Percentiles rank a stretch among this genome's conserved stretches.
Evolutionary conservation across 2,797 vertebrate species (phyloP).

Genomic region (Acrocephalus scirpaceus): DNA sequence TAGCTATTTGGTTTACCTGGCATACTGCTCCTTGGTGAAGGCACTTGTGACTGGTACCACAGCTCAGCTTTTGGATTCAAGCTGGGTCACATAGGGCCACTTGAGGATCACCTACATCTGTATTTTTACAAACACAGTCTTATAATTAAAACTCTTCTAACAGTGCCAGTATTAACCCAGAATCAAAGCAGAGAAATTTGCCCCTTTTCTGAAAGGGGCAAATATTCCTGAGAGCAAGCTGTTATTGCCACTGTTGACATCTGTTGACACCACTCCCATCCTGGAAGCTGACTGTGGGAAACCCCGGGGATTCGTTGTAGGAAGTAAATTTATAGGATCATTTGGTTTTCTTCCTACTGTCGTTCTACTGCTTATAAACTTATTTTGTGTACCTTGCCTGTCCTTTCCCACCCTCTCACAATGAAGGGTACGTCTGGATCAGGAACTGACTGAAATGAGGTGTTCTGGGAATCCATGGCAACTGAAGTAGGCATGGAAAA

Average conservation of each 20-base stretch:
- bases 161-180: not conserved
- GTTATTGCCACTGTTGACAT: not conserved
- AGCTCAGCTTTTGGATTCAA: not conserved
- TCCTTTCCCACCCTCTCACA: not conserved
- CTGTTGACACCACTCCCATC: not conserved
- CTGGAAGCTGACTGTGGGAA: not conserved
- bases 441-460: not conserved
- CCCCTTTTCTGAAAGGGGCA: not conserved
- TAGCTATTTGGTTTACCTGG: not conserved
- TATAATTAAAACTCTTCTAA: not conserved
- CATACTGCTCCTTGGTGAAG: not conserved
- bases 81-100: not conserved
- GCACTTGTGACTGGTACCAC: rapidly evolving
- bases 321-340: not conserved
- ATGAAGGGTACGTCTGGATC: not conserved
- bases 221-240: not conserved
- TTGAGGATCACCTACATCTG: not conserved
- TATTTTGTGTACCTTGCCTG: not conserved
- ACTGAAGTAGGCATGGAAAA: not conserved
- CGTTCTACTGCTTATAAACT: not conserved
- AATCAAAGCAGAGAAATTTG: not conserved
- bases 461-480: not conserved
- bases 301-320: not conserved
- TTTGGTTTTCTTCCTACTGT: not conserved
- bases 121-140: not conserved